Evolutionary conservation across 2,888 invertebrate genomes (phyloP).

Genomic region (Tiliacea citrago): DNA sequence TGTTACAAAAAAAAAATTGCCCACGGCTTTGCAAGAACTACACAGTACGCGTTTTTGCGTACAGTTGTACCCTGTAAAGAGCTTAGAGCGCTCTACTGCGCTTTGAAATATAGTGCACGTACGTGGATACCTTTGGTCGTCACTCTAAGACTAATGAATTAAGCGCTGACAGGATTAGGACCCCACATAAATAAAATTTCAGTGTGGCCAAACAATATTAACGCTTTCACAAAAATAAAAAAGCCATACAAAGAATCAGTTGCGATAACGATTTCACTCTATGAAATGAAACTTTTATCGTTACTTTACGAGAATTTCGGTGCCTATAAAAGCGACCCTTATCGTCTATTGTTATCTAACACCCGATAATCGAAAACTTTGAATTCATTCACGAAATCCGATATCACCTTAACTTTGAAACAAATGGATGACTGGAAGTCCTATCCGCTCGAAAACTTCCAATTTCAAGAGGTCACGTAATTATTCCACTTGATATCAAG

Average conservation of each 20-base stretch:
- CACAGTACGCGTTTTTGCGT: constrained; percentile 48
- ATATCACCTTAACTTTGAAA: constrained; percentile 75
- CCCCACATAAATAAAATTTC: constrained; percentile 24
- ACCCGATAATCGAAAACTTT: constrained; percentile 73
- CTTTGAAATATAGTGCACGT: constrained; percentile 24
- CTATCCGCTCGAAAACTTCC: constrained; percentile 72
- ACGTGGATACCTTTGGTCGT: background rate
- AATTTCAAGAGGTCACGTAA: constrained; percentile 84
- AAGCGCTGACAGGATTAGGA: constrained; percentile 13
- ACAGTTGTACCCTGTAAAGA: constrained; percentile 40
- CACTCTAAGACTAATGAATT: constrained; percentile 25
- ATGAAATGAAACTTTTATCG: constrained; percentile 73
- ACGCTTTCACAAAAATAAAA: constrained; percentile 60
- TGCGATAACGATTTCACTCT: constrained; percentile 64
- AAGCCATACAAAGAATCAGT: constrained; percentile 55
- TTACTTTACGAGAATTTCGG: constrained; percentile 74
- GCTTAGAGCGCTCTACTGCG: constrained; percentile 37
- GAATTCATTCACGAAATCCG: constrained; percentile 77
- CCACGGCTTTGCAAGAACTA: constrained; percentile 39
- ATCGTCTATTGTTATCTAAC: constrained; percentile 77
- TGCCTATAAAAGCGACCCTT: constrained; percentile 77
- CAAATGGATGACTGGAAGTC: constrained; percentile 74
- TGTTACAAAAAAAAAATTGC: constrained; percentile 46
- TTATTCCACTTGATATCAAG: constrained; percentile 78
- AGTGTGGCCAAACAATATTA: constrained; percentile 42